Evolutionary conservation across 2,888 invertebrate genomes (phyloP), one percentile per base, ranked within the genome.

Genomic region (Aspidiotus destructor): DNA sequence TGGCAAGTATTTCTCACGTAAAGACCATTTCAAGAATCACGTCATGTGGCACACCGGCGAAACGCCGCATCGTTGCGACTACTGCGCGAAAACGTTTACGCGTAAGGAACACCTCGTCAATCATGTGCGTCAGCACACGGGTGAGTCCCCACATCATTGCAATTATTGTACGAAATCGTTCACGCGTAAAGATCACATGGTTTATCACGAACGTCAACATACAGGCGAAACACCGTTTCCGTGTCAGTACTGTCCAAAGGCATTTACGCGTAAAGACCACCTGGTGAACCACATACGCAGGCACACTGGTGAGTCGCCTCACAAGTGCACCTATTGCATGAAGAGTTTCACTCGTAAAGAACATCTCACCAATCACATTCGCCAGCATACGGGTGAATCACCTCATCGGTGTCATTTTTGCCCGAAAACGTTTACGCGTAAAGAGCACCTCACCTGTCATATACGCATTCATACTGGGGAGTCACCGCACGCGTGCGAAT

Each of bases 191-290:
- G 90, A 90, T 77, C 90, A 91, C 77, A 83, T 91, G 74, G 85
- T 89, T 74, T 90, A 90, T 79, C 91, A 91, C 79, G 88, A 90
- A 73, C 82, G 91, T 73, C 87, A 87, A 76, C 87, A 88, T 76
- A 88, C 87, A 62, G 88, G 86, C 60, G 85, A 86, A 75, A 86
- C 86, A 52, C 87, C 87, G 57, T 86, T 86, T 81, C 84, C 88
- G 77, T 90, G 90, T 77, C 88, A 86, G 75, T 89, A 87, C 62
- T 76, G 76, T 72, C 73, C 75, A 55, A 91, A 91, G 82, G 90
- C 89, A 79, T 91, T 89, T 79, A 90, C 90, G 73, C 84, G 91
- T 74, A 90, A 90, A 80, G 91, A 91, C 79, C 91, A 91, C 80
- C 83, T 91, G 78, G 86, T 87, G 75, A 90, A 90, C 80, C 91